These are phyloP conservation scores for Halictus quadricinctus DNA, from an alignment of 2,888 invertebrate genomes.

Conservation along the genomic window DNA sequence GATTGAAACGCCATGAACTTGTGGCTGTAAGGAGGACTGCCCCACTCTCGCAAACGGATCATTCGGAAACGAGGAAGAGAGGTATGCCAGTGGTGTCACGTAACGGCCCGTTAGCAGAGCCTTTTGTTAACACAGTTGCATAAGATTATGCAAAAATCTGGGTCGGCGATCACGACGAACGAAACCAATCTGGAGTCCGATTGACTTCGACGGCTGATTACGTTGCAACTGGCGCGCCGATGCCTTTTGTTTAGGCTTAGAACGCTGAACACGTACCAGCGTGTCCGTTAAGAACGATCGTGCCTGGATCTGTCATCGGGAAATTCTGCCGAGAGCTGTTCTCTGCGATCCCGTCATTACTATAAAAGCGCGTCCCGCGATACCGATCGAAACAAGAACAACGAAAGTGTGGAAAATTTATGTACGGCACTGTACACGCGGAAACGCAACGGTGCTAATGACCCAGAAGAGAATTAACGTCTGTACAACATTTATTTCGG, in stretches of 20 bases:
- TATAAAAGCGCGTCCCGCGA: not conserved
- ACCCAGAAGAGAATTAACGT: conserved; percentile 11
- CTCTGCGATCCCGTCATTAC: not conserved
- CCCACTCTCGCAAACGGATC: conserved; percentile 12
- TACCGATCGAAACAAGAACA: not conserved
- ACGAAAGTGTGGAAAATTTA: conserved; percentile 24
- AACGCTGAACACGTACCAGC: conserved; percentile 52
- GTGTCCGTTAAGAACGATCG: conserved; percentile 61
- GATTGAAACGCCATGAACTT: conserved; percentile 31
- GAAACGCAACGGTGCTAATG: conserved; percentile 20
- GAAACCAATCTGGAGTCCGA: conserved; percentile 57
- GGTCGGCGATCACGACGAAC: conserved; percentile 59
- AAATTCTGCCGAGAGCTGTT: conserved; percentile 36
- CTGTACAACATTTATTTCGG: not conserved
- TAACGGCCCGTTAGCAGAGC: conserved; percentile 69
- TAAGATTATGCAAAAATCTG: conserved; percentile 74
- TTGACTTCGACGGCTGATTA: conserved; percentile 41
- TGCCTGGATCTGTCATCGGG: conserved; percentile 48
- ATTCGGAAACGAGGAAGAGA: conserved; percentile 40
- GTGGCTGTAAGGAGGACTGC: conserved; percentile 2
- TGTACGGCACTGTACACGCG: conserved; percentile 24
- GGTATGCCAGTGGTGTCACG: conserved; percentile 66
- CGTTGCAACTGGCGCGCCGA: conserved; percentile 14
- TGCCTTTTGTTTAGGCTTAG: conserved; percentile 37
- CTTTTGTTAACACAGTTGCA: conserved; percentile 74